Evolutionary conservation across 2,888 invertebrate species (phyloP).

Genomic region (Psococerastis gibbosa): DNA sequence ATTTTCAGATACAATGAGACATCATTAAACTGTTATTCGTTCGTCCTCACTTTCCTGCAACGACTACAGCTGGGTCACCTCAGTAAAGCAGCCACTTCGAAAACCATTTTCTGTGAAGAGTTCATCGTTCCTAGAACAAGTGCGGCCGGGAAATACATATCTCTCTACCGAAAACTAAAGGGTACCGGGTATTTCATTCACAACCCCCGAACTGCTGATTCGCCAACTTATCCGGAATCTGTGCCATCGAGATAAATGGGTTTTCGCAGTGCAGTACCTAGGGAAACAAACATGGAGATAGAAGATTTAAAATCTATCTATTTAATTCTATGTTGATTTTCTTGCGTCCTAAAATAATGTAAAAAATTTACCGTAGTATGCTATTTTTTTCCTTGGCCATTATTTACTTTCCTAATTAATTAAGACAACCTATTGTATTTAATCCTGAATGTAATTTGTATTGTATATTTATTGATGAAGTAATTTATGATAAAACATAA

Average conservation of each 20-base stretch:
- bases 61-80: conserved; percentile 50
- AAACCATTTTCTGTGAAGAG: conserved; percentile 57
- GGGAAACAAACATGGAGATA: too few relatives aligned
- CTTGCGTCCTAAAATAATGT: too few relatives aligned
- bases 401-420: neutral
- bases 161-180: conserved; percentile 53
- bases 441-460: neutral
- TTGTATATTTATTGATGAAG: neutral
- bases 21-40: conserved; percentile 68
- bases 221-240: conserved; percentile 2
- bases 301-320: too few relatives aligned
- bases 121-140: conserved; percentile 66
- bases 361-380: too few relatives aligned
- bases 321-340: too few relatives aligned
- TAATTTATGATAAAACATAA: too few relatives aligned
- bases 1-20: conserved; percentile 46
- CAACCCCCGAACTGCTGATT: conserved; percentile 14
- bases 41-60: conserved; percentile 61
- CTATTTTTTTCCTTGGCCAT: too few relatives aligned
- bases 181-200: conserved; percentile 33
- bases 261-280: too few relatives aligned
- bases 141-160: conserved; percentile 68
- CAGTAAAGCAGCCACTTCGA: conserved; percentile 42
- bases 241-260: conserved; percentile 4
- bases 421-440: neutral